phyloP scores from a whole-genome alignment of 2,797 vertebrate genomes.

The Platalea minor region DNA sequence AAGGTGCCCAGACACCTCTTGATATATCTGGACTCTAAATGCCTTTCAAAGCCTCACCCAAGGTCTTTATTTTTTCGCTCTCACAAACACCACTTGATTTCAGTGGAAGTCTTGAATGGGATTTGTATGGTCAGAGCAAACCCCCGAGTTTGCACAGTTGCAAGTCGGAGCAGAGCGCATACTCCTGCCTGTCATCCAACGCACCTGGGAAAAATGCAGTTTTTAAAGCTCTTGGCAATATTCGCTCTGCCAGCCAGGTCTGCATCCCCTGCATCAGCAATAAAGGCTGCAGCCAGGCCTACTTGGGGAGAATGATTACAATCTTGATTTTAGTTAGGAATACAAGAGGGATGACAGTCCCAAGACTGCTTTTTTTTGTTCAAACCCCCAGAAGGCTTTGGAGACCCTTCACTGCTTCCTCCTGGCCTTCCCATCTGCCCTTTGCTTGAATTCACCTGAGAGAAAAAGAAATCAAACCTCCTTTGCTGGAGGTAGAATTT shows the following conservation, averaged over 20 bases:
- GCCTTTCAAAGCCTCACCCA: neutral
- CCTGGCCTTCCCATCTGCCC: neutral
- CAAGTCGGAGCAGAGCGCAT: neutral
- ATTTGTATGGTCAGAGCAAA: neutral
- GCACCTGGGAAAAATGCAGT: neutral
- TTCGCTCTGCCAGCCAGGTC: neutral
- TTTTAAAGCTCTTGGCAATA: neutral
- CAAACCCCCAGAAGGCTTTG: neutral
- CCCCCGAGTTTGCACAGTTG: neutral
- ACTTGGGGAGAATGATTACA: rapidly evolving
- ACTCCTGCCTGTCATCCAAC: neutral
- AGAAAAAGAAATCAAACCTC: neutral
- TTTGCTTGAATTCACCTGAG: neutral
- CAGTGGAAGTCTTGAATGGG: neutral
- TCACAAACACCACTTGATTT: neutral
- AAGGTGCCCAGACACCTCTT: neutral
- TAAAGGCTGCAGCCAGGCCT: neutral
- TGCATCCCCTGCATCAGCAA: neutral
- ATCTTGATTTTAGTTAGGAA: neutral
- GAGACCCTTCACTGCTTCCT: neutral
- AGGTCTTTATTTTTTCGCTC: neutral
- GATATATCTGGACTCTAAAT: neutral
- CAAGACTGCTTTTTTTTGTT: neutral
- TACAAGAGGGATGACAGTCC: neutral
- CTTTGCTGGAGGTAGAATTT: neutral